Percentiles rank a stretch among this genome's conserved stretches.
phyloP scores from a whole-genome alignment of 2,797 vertebrate genomes.

The Pygocentrus nattereri region DNA sequence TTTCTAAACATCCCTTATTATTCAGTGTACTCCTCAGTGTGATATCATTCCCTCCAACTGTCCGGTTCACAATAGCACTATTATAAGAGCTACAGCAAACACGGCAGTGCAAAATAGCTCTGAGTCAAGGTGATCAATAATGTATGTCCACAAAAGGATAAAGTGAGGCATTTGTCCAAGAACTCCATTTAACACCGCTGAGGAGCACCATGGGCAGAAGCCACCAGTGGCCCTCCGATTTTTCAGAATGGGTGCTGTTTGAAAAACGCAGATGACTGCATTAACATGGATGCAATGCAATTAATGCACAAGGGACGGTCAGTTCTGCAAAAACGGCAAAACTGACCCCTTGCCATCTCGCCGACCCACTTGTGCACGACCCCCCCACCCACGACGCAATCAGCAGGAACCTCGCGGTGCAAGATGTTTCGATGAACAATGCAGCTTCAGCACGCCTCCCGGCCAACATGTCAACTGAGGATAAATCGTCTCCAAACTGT shows the following conservation, averaged over 20 bases:
- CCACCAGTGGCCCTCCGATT: background rate
- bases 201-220: conserved; percentile 17
- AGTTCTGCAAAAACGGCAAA: too few species aligned
- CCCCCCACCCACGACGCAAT: background rate
- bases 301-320: background rate
- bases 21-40: conserved; percentile 22
- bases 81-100: conserved; percentile 33
- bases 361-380: background rate
- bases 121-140: conserved; percentile 28
- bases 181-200: conserved; percentile 45
- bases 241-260: background rate
- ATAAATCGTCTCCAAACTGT: background rate
- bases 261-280: background rate
- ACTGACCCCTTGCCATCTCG: too few species aligned
- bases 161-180: conserved; percentile 28
- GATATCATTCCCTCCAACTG: conserved; percentile 8
- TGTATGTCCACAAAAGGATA: conserved; percentile 36
- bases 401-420: background rate
- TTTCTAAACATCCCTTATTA: conserved; percentile 8
- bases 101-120: background rate
- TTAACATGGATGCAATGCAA: background rate
- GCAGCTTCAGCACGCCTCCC: background rate
- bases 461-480: background rate
- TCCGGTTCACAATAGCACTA: conserved; percentile 22
- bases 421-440: background rate